Percentiles rank a stretch among this genome's conserved stretches.
Conservation (phyloP, 2,888 invertebrate species). For the Cataglyphis cursor region DNA sequence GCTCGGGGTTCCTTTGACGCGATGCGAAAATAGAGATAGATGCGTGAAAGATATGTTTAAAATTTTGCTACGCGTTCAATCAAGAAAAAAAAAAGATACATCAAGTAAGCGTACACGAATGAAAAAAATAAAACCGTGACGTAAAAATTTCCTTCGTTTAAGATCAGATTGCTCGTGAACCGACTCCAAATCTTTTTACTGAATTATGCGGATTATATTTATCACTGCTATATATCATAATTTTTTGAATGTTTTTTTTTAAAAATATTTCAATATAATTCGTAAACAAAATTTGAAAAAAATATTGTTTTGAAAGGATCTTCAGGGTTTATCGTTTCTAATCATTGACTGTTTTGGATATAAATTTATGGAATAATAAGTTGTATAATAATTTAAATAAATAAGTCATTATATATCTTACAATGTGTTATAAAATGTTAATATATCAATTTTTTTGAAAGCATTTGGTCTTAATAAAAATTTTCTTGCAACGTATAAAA, state of each 20-base stretch:
- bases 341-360: not conserved
- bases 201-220: not conserved
- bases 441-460: not conserved
- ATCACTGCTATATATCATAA: not conserved
- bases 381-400: no score
- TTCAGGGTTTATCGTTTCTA: not conserved
- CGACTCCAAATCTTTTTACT: not conserved
- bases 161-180: not conserved
- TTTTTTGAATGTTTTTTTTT: no score
- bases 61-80: not conserved
- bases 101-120: slow-evolving; percentile 1
- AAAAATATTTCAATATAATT: not conserved
- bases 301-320: not conserved
- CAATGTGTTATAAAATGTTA: not conserved
- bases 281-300: not conserved
- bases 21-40: slow-evolving; percentile 66
- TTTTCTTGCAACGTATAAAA: not conserved
- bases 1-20: slow-evolving; percentile 32
- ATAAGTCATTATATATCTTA: no score
- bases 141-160: not conserved
- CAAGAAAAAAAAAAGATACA: not conserved
- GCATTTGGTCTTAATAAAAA: not conserved
- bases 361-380: not conserved
- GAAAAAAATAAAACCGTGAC: slow-evolving; percentile 11
- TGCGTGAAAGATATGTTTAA: slow-evolving; percentile 15